phyloP scores from a whole-genome alignment of 1,140 invertebrate species.

The Cheumatopsyche charites region DNA sequence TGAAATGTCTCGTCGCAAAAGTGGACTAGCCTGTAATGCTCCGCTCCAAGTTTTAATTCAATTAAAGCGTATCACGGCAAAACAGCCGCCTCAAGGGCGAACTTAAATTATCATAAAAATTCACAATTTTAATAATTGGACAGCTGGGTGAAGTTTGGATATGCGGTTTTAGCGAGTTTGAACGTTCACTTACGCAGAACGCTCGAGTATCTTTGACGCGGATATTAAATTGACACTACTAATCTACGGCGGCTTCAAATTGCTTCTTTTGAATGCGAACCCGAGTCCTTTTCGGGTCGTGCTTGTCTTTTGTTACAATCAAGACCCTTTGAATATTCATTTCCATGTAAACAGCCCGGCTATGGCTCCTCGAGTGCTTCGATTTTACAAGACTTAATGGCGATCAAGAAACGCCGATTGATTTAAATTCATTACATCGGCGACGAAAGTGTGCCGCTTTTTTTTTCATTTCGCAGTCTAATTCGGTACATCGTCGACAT shows the following conservation, averaged over 20 bases:
- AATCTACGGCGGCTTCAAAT: conserved; percentile 20
- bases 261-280: conserved; percentile 16
- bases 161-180: too few relatives aligned
- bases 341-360: conserved; percentile 8
- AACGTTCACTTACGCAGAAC: too few relatives aligned
- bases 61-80: conserved; percentile 11
- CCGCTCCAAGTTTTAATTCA: conserved; percentile 21
- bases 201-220: neutral
- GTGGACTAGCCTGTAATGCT: neutral
- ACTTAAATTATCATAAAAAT: too few relatives aligned
- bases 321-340: conserved; percentile 25
- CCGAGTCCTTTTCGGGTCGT: neutral
- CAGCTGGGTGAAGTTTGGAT: too few relatives aligned
- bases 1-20: conserved; percentile 9
- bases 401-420: conserved; percentile 18
- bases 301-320: conserved; percentile 27
- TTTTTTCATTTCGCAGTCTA: neutral
- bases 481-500: neutral
- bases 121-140: too few relatives aligned
- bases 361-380: conserved; percentile 3
- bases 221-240: conserved; percentile 27
- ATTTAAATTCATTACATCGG: conserved; percentile 21
- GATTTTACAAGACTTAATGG: conserved; percentile 19
- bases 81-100: neutral
- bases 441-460: neutral